Conservation (phyloP, 2,888 invertebrate genomes). For the Lymantria dispar region DNA sequence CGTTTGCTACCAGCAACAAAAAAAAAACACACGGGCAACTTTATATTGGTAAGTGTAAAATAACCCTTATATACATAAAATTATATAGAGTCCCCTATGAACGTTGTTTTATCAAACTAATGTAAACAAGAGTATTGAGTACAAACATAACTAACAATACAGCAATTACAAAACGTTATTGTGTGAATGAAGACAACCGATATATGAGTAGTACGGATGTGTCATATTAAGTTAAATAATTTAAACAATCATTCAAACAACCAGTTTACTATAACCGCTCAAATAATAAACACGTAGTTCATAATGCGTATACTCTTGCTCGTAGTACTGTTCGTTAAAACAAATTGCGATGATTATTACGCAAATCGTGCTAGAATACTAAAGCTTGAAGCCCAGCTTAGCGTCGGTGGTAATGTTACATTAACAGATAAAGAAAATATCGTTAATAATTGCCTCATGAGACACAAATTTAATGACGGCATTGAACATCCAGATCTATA, state of each 20-base stretch:
- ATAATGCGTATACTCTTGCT: conserved; percentile 8
- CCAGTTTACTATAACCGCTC: neutral
- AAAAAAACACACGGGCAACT: no score
- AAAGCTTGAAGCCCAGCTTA: conserved; percentile 63
- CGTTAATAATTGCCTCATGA: conserved; percentile 83
- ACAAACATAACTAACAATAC: neutral
- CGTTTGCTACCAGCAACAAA: no score
- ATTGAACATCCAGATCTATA: conserved; percentile 78
- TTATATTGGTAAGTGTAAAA: no score
- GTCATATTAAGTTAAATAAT: neutral
- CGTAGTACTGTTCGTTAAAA: conserved; percentile 1
- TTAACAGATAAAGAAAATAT: conserved; percentile 73
- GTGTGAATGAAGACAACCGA: neutral
- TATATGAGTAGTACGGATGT: neutral
- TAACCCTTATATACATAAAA: no score
- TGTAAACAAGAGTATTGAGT: neutral
- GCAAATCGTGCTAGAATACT: conserved; percentile 65
- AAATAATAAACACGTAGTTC: neutral
- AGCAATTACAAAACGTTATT: no score
- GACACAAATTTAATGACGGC: conserved; percentile 75
- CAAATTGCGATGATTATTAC: conserved; percentile 35
- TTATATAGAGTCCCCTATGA: no score
- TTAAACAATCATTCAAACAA: neutral
- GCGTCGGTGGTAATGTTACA: conserved; percentile 75
- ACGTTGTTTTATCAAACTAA: no score